Percentiles rank a stretch among this genome's conserved stretches.
Evolutionary conservation across 2,888 invertebrate species (phyloP).

Genomic region (Deroplatys truncata): DNA sequence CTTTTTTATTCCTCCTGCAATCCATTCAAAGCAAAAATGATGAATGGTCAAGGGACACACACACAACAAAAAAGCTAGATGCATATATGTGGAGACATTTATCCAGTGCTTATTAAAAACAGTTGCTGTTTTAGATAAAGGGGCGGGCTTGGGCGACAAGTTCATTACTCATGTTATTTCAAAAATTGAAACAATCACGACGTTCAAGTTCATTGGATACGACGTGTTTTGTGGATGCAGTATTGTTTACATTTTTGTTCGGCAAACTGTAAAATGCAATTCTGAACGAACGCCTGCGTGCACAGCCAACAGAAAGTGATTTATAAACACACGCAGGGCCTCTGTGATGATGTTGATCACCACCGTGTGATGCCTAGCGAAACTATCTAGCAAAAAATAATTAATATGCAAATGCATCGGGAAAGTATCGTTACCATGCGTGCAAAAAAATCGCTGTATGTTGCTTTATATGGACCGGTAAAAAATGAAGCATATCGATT

Average conservation of each 20-base stretch:
- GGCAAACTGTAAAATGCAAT: not conserved
- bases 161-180: not conserved
- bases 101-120: not conserved
- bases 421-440: not conserved
- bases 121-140: not conserved
- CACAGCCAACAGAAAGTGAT: not conserved
- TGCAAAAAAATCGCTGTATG: not conserved
- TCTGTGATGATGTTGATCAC: not conserved
- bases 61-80: not conserved
- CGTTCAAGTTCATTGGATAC: not conserved
- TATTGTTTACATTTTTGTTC: not conserved
- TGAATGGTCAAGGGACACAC: not conserved
- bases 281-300: not conserved
- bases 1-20: not conserved
- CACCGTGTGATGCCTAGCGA: not conserved
- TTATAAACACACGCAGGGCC: not conserved
- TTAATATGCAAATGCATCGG: not conserved
- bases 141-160: not conserved
- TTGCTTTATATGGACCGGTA: not conserved
- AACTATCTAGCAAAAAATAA: not conserved
- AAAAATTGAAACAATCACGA: not conserved
- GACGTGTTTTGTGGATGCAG: not conserved
- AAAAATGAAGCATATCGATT: not conserved
- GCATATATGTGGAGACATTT: not conserved
- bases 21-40: not conserved